These are phyloP conservation scores for Tetraneura akinire DNA, from an alignment of 1,140 invertebrate genomes.

Conservation along the genomic window DNA sequence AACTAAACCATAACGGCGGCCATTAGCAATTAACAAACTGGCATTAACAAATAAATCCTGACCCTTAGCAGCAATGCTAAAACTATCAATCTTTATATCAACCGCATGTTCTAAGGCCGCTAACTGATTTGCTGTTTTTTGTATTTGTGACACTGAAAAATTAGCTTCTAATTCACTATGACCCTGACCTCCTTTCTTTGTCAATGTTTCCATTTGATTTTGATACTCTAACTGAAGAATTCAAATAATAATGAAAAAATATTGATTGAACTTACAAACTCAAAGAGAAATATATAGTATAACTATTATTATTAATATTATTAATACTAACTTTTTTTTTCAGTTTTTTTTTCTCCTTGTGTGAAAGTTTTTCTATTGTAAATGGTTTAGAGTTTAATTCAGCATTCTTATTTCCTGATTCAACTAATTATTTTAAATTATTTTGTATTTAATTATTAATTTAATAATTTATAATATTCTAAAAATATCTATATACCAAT, in stretches of 20 bases:
- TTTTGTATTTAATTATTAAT: too few relatives aligned
- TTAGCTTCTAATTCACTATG: constrained; percentile 88
- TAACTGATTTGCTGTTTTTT: constrained; percentile 81
- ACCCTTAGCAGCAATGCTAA: constrained; percentile 95
- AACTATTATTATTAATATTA: too few relatives aligned
- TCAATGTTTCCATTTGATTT: constrained; percentile 84
- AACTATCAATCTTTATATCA: constrained; percentile 97
- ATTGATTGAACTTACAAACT: too few relatives aligned
- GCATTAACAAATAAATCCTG: constrained; percentile 98
- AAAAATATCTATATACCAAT: too few relatives aligned
- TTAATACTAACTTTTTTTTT: constrained; percentile 49
- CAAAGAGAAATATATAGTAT: too few relatives aligned
- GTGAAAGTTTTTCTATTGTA: constrained; percentile 42
- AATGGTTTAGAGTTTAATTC: not conserved
- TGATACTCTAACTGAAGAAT: constrained; percentile 75
- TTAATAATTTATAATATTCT: too few relatives aligned
- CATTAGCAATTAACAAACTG: constrained; percentile 88
- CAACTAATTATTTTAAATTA: too few relatives aligned
- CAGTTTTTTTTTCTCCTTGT: constrained; percentile 52
- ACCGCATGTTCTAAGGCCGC: constrained; percentile 89
- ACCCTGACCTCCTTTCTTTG: constrained; percentile 84
- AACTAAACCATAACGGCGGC: constrained; percentile 65
- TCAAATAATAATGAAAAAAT: too few relatives aligned
- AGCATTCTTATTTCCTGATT: not conserved
- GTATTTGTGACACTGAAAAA: constrained; percentile 94